Conservation (phyloP, 2,113 vertebrate species). For the Thamnophis sirtalis region DNA sequence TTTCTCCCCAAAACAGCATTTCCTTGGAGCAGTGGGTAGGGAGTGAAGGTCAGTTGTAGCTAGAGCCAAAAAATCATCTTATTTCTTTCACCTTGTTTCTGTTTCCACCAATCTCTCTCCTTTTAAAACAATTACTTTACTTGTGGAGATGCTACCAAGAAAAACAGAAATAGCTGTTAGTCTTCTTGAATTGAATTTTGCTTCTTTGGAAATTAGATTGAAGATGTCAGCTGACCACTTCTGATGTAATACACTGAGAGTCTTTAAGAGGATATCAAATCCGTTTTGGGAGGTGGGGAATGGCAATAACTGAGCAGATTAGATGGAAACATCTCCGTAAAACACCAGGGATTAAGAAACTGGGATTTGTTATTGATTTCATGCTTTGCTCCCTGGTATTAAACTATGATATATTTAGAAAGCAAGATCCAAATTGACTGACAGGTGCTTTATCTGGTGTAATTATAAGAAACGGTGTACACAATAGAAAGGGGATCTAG, state of each 20-base stretch:
- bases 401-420: neutral
- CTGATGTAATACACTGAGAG: neutral
- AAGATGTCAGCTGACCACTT: neutral
- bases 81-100: neutral
- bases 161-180: neutral
- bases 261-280: neutral
- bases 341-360: neutral
- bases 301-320: neutral
- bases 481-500: neutral
- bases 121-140: neutral
- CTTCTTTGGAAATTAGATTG: neutral
- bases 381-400: slow-evolving; percentile 2
- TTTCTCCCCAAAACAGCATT: neutral
- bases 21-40: neutral
- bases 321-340: neutral
- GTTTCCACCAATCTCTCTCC: too few species aligned
- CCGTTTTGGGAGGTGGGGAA: neutral
- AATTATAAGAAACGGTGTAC: neutral
- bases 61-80: neutral
- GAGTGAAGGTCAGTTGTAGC: neutral
- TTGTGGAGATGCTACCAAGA: neutral
- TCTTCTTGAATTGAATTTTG: neutral
- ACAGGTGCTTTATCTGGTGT: neutral
- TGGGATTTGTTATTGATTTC: slow-evolving; percentile 15
- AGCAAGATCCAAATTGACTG: neutral